Evolutionary conservation across 2,113 vertebrate species (phyloP).

Genomic region (Ciconia stormi): DNA sequence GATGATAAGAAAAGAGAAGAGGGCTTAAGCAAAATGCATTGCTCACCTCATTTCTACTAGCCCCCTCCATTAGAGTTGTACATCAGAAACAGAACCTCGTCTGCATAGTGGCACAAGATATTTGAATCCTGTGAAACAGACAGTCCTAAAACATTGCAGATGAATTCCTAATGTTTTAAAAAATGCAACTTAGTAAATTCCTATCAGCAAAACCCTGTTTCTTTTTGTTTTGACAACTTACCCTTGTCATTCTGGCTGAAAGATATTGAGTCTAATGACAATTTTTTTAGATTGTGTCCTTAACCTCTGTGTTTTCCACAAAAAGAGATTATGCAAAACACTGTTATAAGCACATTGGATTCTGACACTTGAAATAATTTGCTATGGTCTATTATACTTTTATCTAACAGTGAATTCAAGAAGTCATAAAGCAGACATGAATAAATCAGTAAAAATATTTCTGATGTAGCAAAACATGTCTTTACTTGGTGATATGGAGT

Average conservation of each 20-base stretch:
- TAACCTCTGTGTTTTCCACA: slow-evolving; percentile 29
- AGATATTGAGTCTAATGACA: slow-evolving; percentile 30
- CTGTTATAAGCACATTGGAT: slow-evolving; percentile 13
- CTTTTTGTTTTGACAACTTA: slow-evolving; percentile 24
- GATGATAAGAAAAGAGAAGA: background rate
- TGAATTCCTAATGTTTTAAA: background rate
- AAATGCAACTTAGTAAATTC: background rate
- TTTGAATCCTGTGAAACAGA: background rate
- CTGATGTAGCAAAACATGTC: background rate
- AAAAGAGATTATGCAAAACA: slow-evolving; percentile 56
- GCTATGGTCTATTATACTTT: slow-evolving; percentile 35
- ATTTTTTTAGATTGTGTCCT: slow-evolving; percentile 17
- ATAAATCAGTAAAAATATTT: slow-evolving; percentile 60
- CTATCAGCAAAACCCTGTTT: background rate
- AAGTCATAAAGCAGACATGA: background rate
- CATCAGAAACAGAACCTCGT: background rate
- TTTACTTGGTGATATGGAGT: background rate
- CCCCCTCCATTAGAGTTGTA: background rate
- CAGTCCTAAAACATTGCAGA: background rate
- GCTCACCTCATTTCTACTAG: background rate
- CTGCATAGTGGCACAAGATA: background rate
- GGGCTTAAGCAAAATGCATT: background rate
- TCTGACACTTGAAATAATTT: slow-evolving; percentile 65
- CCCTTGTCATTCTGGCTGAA: slow-evolving; percentile 20
- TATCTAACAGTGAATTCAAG: slow-evolving; percentile 22